Conservation (phyloP, 2,888 invertebrate species). For the Drosophila yooni region DNA sequence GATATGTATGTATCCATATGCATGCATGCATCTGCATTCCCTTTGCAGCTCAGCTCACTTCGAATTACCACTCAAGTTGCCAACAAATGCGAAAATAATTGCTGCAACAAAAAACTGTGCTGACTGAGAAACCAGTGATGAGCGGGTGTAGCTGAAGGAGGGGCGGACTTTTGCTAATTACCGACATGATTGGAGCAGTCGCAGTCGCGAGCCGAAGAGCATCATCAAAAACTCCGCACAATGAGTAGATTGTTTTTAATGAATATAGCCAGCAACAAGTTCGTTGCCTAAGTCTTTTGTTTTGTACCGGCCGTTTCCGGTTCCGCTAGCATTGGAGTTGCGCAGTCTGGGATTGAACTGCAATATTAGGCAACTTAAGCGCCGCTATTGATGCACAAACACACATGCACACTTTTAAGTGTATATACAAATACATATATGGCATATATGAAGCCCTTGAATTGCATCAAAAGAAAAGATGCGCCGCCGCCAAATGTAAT, state of each 20-base stretch:
- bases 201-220: slow-evolving; percentile 11
- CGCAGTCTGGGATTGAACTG: slow-evolving; percentile 2
- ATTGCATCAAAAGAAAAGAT: slow-evolving; percentile 64
- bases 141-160: neutral
- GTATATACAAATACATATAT: neutral
- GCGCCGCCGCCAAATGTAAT: slow-evolving; percentile 62
- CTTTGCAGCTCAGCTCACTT: slow-evolving; percentile 20
- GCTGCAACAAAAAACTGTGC: slow-evolving; percentile 76
- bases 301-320: slow-evolving; percentile 63
- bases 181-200: slow-evolving; percentile 63
- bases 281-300: slow-evolving; percentile 55
- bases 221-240: slow-evolving; percentile 24
- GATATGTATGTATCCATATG: neutral
- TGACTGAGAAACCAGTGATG: slow-evolving; percentile 6
- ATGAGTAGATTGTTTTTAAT: slow-evolving; percentile 53
- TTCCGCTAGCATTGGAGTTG: slow-evolving; percentile 54
- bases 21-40: slow-evolving; percentile 1
- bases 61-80: slow-evolving; percentile 81
- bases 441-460: slow-evolving; percentile 5
- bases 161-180: slow-evolving; percentile 58
- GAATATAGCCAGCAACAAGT: slow-evolving; percentile 24
- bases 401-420: neutral
- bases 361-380: slow-evolving; percentile 37
- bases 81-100: slow-evolving; percentile 85
- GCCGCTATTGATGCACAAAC: slow-evolving; percentile 35